phyloP scores from a whole-genome alignment of 1,140 invertebrate genomes.

The Drosophila nigromelanica region DNA sequence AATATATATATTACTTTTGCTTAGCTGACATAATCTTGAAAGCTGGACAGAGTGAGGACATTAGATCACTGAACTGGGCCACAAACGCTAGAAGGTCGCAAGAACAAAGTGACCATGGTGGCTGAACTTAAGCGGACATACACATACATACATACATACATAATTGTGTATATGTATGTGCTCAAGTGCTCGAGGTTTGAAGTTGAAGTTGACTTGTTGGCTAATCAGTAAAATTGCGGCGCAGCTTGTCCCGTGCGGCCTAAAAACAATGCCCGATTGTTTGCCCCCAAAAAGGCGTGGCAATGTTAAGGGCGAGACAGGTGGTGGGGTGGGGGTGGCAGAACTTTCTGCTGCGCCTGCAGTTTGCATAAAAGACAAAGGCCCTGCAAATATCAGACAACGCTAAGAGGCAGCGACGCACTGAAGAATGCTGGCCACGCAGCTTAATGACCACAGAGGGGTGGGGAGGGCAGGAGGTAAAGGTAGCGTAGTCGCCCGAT shows the following conservation, averaged over 20 bases:
- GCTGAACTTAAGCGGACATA: not conserved
- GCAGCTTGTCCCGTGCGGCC: slow-evolving; percentile 13
- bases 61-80: slow-evolving; percentile 9
- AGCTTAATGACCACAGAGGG: not conserved
- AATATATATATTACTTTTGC: too few species aligned
- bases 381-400: slow-evolving; percentile 49
- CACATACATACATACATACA: not conserved
- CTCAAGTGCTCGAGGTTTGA: slow-evolving; percentile 15
- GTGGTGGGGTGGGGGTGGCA: not conserved
- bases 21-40: not conserved
- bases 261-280: slow-evolving; percentile 23
- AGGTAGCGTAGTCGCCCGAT: not conserved
- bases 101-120: not conserved
- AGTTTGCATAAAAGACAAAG: slow-evolving; percentile 35
- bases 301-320: not conserved
- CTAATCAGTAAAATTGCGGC: slow-evolving; percentile 43
- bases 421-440: slow-evolving; percentile 19
- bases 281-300: not conserved
- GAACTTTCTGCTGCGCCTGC: slow-evolving; percentile 37
- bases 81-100: not conserved
- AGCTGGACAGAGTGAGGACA: too few species aligned
- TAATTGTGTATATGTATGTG: not conserved
- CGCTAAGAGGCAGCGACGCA: slow-evolving; percentile 39
- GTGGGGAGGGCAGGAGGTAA: too few species aligned
- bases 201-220: slow-evolving; percentile 34